Conservation (phyloP, 2,888 invertebrate species). For the Electrophaes corylata region DNA sequence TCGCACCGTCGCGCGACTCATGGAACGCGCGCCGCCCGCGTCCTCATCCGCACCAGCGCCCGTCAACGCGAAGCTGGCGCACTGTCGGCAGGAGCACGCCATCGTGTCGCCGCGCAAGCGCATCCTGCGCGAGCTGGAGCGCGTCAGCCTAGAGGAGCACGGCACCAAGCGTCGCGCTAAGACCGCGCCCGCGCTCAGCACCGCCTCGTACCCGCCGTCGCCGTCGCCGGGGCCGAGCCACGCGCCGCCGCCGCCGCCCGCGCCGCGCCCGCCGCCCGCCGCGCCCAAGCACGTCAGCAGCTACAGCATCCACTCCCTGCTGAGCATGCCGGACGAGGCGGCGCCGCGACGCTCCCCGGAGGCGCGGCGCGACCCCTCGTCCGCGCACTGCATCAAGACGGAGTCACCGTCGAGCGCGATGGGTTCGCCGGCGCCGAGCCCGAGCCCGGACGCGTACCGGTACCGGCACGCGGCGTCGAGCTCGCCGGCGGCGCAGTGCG, state of each 20-base stretch:
- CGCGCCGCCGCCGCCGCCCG: conserved; percentile 52
- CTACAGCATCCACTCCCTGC: conserved; percentile 93
- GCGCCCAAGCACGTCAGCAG: conserved; percentile 85
- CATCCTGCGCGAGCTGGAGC: conserved; percentile 91
- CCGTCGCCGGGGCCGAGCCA: conserved; percentile 52
- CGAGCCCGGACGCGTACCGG: conserved; percentile 72
- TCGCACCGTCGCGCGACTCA: conserved; percentile 65
- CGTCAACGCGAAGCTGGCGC: conserved; percentile 74
- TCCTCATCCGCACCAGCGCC: conserved; percentile 43
- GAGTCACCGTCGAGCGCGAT: conserved; percentile 71
- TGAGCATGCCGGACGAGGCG: conserved; percentile 86
- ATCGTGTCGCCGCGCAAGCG: conserved; percentile 93
- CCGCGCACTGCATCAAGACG: conserved; percentile 61
- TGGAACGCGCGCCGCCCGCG: conserved; percentile 69
- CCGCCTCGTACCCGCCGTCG: conserved; percentile 63
- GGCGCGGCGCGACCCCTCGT: conserved; percentile 72
- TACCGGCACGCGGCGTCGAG: conserved; percentile 65
- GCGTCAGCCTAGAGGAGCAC: conserved; percentile 88
- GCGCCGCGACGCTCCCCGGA: conserved; percentile 67
- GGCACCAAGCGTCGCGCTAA: conserved; percentile 85
- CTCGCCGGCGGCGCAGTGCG: conserved; percentile 65
- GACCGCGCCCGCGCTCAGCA: conserved; percentile 72
- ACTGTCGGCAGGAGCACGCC: conserved; percentile 77
- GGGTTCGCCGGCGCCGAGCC: conserved; percentile 71
- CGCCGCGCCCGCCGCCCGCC: conserved; percentile 55